Percentiles rank a stretch among this genome's conserved stretches.
Evolutionary conservation across 2,888 invertebrate species (phyloP).

Genomic region (Diploptera punctata): DNA sequence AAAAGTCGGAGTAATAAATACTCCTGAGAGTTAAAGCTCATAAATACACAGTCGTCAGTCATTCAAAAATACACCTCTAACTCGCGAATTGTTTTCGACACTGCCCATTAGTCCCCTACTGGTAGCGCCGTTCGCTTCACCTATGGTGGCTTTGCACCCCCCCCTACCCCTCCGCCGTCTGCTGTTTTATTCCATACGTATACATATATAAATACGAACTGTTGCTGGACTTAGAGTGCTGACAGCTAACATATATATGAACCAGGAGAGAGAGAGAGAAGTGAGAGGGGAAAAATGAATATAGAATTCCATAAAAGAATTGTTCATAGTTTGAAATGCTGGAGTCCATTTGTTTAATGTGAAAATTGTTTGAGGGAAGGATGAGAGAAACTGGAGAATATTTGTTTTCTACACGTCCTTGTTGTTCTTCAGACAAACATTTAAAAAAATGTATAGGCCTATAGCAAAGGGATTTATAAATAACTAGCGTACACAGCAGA

Average conservation of each 20-base stretch:
- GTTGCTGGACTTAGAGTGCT: constrained; percentile 28
- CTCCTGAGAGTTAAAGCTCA: constrained; percentile 26
- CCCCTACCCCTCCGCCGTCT: constrained; percentile 1
- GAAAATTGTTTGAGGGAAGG: no score
- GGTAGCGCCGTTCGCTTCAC: background rate
- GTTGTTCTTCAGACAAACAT: no score
- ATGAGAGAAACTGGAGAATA: no score
- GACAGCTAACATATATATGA: constrained; percentile 24
- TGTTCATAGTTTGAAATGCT: no score
- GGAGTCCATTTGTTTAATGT: no score
- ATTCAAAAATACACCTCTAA: constrained; percentile 17
- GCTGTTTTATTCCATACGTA: constrained; percentile 22
- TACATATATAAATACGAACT: constrained; percentile 13
- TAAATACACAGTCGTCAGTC: constrained; percentile 30
- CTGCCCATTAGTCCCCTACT: constrained; percentile 26
- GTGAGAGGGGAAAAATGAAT: background rate
- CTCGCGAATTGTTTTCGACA: constrained; percentile 26
- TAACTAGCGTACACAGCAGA: no score
- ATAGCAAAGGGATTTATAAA: no score
- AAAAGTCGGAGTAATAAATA: constrained; percentile 24
- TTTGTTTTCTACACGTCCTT: no score
- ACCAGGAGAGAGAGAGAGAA: background rate
- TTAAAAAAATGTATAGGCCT: no score
- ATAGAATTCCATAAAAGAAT: background rate
- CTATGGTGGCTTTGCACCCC: constrained; percentile 20